phyloP scores from a whole-genome alignment of 2,888 invertebrate species.

The Lomographa bimaculata region DNA sequence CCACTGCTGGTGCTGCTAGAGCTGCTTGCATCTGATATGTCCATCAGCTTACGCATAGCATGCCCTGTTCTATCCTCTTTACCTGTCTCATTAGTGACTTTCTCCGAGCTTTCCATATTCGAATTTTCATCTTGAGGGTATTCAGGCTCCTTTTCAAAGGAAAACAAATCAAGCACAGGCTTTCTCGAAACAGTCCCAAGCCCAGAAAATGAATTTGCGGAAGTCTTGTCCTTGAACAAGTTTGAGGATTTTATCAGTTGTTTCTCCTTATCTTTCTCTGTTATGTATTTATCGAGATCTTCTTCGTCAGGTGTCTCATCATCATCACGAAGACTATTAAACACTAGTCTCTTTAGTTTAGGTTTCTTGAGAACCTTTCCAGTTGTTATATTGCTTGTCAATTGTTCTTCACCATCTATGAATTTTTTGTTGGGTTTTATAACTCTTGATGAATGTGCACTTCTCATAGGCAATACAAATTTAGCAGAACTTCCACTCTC shows the following conservation, averaged over 20 bases:
- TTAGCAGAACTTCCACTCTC: slow-evolving; percentile 70
- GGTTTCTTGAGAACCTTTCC: slow-evolving; percentile 79
- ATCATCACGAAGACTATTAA: slow-evolving; percentile 70
- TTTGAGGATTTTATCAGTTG: slow-evolving; percentile 56
- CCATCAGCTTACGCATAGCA: slow-evolving; percentile 76
- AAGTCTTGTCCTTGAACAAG: slow-evolving; percentile 73
- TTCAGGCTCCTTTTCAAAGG: slow-evolving; percentile 70
- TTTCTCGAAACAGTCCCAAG: slow-evolving; percentile 58
- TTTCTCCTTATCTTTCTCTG: slow-evolving; percentile 62
- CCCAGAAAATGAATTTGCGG: slow-evolving; percentile 64
- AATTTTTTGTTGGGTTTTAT: slow-evolving; percentile 95
- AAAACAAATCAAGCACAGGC: slow-evolving; percentile 63
- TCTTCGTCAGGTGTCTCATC: slow-evolving; percentile 58
- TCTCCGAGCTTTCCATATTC: slow-evolving; percentile 62
- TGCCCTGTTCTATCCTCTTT: slow-evolving; percentile 74
- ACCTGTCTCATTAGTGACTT: slow-evolving; percentile 55
- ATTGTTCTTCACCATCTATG: slow-evolving; percentile 86
- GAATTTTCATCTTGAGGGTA: slow-evolving; percentile 69
- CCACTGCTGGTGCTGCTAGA: slow-evolving; percentile 73
- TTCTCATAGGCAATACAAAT: slow-evolving; percentile 91
- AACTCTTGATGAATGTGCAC: slow-evolving; percentile 92
- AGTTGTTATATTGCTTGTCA: slow-evolving; percentile 52
- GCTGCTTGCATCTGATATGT: slow-evolving; percentile 77
- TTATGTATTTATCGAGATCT: slow-evolving; percentile 53
- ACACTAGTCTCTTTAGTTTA: slow-evolving; percentile 73